Evolutionary conservation across 2,113 vertebrate species (phyloP).

Genomic region (Nipponia nippon): DNA sequence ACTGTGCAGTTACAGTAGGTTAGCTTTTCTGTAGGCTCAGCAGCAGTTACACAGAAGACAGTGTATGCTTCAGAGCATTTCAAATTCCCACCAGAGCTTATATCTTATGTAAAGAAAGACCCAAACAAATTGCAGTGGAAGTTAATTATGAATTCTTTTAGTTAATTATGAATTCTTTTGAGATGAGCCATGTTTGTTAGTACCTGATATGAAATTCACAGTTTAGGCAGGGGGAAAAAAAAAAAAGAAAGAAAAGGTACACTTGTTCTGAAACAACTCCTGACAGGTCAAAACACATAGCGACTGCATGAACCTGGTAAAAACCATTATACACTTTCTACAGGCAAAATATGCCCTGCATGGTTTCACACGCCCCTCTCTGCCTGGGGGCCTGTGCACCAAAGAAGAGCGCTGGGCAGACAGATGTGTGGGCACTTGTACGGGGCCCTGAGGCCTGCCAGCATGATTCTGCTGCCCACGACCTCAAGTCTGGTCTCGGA

Average conservation of each 20-base stretch:
- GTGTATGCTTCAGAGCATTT: slow-evolving; percentile 4
- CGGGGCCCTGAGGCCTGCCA: neutral
- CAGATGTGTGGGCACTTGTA: neutral
- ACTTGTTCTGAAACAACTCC: slow-evolving; percentile 13
- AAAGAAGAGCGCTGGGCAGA: accelerated
- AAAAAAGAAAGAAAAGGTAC: neutral
- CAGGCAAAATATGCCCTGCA: neutral
- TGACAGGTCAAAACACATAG: slow-evolving; percentile 31
- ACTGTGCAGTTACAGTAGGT: slow-evolving; percentile 73
- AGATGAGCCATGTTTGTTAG: slow-evolving; percentile 69
- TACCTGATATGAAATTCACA: slow-evolving; percentile 63
- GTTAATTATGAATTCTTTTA: slow-evolving; percentile 54
- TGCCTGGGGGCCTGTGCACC: neutral
- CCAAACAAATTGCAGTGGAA: slow-evolving; percentile 41
- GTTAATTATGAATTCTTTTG: slow-evolving; percentile 64
- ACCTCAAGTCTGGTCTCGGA: neutral
- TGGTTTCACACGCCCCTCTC: neutral
- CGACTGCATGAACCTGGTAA: neutral
- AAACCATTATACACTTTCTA: neutral
- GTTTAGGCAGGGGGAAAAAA: neutral
- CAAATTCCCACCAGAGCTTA: slow-evolving; percentile 2
- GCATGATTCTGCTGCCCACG: neutral
- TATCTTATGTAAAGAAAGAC: slow-evolving; percentile 11
- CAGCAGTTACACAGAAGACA: slow-evolving; percentile 40
- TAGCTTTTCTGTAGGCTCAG: slow-evolving; percentile 48